These are phyloP conservation scores for Rhaphigaster nebulosa DNA, from an alignment of 2,888 invertebrate genomes.

Conservation along the genomic window DNA sequence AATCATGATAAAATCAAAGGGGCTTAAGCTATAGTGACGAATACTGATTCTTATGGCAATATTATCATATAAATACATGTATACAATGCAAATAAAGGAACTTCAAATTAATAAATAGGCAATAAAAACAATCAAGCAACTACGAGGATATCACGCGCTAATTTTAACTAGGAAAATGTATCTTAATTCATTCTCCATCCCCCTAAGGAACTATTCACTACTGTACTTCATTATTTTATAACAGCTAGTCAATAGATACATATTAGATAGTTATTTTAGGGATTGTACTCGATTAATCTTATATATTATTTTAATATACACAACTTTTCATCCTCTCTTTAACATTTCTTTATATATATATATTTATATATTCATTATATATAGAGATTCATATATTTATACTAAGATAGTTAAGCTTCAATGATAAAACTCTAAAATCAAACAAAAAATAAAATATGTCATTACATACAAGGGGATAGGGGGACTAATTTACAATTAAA, in stretches of 20 bases:
- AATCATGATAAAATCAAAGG: constrained; percentile 9
- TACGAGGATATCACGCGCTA: constrained; percentile 47
- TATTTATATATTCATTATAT: constrained; percentile 47
- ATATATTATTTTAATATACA: constrained; percentile 50
- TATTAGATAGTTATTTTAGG: constrained; percentile 52
- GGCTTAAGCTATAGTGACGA: constrained; percentile 30
- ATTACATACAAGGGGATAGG: constrained; percentile 50
- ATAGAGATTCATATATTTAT: constrained; percentile 52
- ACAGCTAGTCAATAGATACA: constrained; percentile 48
- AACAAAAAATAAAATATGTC: constrained; percentile 57
- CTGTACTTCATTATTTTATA: constrained; percentile 49
- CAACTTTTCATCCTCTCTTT: not conserved
- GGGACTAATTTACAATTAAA: constrained; percentile 53
- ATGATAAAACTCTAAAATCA: constrained; percentile 58
- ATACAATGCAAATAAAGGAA: constrained; percentile 58
- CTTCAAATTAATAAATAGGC: constrained; percentile 55
- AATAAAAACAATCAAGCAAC: constrained; percentile 53
- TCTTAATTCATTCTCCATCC: constrained; percentile 35
- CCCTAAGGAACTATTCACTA: constrained; percentile 57
- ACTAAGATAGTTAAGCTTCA: constrained; percentile 54
- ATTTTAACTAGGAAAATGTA: constrained; percentile 34
- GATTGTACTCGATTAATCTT: constrained; percentile 52
- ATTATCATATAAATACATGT: constrained; percentile 44
- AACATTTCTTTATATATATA: constrained; percentile 35
- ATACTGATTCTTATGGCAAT: constrained; percentile 54